phyloP scores from a whole-genome alignment of 1,140 invertebrate species.

The Solenopsis fugax region DNA sequence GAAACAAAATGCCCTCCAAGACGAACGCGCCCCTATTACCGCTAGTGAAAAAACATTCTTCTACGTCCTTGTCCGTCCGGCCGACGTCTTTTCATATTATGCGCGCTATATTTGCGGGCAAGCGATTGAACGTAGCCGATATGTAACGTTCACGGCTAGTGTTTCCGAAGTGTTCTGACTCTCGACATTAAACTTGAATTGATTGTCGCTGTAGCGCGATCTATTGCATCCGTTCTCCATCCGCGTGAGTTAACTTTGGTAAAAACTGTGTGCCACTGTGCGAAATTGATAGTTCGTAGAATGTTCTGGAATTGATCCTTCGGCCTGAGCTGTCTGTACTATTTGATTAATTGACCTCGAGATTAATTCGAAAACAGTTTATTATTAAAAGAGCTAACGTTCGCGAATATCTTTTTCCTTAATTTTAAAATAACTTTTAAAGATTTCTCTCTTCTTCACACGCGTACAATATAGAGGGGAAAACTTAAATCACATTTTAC shows the following conservation, averaged over 20 bases:
- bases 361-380: slow-evolving; percentile 25
- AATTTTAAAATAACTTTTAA: not conserved
- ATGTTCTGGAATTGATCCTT: slow-evolving; percentile 6
- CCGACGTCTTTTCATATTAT: slow-evolving; percentile 15
- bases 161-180: slow-evolving; percentile 31
- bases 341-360: slow-evolving; percentile 12
- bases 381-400: not conserved
- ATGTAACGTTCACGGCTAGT: slow-evolving; percentile 48
- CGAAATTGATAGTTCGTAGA: slow-evolving; percentile 47
- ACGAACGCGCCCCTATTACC: slow-evolving; percentile 55
- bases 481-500: not conserved
- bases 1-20: slow-evolving; percentile 41
- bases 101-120: slow-evolving; percentile 29
- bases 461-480: not conserved
- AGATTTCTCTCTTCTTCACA: not conserved
- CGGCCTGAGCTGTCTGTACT: not conserved
- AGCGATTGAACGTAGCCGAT: slow-evolving; percentile 27
- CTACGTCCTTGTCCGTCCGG: not conserved
- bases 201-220: slow-evolving; percentile 57
- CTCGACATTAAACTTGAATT: slow-evolving; percentile 45
- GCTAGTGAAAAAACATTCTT: slow-evolving; percentile 41
- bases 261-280: slow-evolving; percentile 50
- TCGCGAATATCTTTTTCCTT: not conserved
- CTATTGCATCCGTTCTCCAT: slow-evolving; percentile 47
- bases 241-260: slow-evolving; percentile 2